Evolutionary conservation across 2,113 vertebrate genomes (phyloP), one percentile per base, ranked within the genome.

Genomic region (Gambusia affinis): DNA sequence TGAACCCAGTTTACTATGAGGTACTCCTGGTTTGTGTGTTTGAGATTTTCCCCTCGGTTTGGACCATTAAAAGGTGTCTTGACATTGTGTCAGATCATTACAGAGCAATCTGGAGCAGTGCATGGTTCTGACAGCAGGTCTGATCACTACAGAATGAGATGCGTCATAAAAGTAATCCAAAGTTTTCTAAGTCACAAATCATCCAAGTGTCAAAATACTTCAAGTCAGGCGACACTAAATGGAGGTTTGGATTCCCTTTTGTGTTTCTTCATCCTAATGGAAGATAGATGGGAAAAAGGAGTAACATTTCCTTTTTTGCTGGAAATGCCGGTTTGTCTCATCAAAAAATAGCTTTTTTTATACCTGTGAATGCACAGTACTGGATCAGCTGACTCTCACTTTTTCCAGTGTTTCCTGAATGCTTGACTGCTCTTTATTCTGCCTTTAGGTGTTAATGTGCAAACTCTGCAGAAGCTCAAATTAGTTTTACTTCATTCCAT

Each of bases 81-180:
- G 72, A 88, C 84, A 83, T 82, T 35, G 17, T 73, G 67, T 64
- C 51, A 54, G 12, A 68, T 79, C 60, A 85, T 24, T 54, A 54
- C 42, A 15, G 42, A 15, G 47, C 6, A 51, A 22, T 47, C 44
- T 19, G 17, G 44, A 47, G 44, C 14, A 6, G 44, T 17, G 44
- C 44, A 4, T 1, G 17, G 19, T 4, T 51, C 44, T 51, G 4
- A 19, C 22, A 6, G 22, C 19, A 22, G 15, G 19, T 51, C 17
- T 17, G 19, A 51, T 51, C 6, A 51, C 4, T 51, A 51, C 14
- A 51, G 4, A 22, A 35, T 35, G 35, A 33, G 31, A 33, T 33
- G 31, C 31, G 31, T 33, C 7, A 35, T 35, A 35, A 35, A 35
- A 35, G 5, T 47, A 47, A 17, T 47, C 17, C 44, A 47, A 35